phyloP scores from a whole-genome alignment of 1,140 invertebrate genomes.

The Chironomus striatipennis region DNA sequence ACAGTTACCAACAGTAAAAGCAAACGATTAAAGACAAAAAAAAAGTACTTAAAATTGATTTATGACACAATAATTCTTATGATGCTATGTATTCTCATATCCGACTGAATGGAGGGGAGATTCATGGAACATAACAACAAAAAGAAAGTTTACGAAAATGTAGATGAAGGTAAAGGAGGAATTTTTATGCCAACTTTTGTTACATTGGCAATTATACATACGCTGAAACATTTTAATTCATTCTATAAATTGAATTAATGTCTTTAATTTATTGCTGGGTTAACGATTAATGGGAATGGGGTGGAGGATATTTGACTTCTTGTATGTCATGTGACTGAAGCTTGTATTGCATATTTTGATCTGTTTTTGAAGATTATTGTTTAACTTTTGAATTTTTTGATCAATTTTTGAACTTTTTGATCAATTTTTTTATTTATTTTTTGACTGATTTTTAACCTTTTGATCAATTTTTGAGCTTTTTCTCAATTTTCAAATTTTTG shows the following conservation, averaged over 20 bases:
- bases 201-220: background rate
- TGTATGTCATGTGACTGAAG: too few species aligned
- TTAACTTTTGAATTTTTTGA: too few species aligned
- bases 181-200: background rate
- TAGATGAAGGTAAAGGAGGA: background rate
- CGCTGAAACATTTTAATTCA: background rate
- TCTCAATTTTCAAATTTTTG: too few species aligned
- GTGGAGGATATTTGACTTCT: too few species aligned
- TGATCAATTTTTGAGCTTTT: too few species aligned
- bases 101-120: background rate
- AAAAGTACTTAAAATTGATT: conserved; percentile 24
- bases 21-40: conserved; percentile 24
- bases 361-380: too few species aligned
- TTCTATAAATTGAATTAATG: background rate
- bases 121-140: background rate
- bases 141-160: background rate
- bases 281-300: too few species aligned
- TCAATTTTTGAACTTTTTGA: too few species aligned
- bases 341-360: too few species aligned
- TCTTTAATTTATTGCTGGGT: background rate
- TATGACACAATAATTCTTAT: conserved; percentile 19
- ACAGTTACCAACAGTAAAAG: background rate
- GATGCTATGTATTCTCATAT: background rate
- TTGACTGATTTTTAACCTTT: too few species aligned
- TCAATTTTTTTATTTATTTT: too few species aligned